phyloP scores from a whole-genome alignment of 2,888 invertebrate genomes.

The Cistogaster globosa region DNA sequence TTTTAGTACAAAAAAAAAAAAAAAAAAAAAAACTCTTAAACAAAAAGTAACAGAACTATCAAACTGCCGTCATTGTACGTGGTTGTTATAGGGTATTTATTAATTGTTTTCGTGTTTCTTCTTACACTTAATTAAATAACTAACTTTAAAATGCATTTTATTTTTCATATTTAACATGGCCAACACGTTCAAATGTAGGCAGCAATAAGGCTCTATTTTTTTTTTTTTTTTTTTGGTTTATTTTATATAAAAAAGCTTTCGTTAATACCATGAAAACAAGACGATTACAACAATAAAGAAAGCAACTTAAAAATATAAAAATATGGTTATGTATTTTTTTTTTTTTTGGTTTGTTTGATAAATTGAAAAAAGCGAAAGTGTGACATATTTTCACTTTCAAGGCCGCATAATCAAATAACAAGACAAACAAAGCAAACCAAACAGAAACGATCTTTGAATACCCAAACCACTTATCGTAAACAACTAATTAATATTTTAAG shows the following conservation, averaged over 20 bases:
- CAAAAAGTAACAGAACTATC: too few species aligned
- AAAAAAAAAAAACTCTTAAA: too few species aligned
- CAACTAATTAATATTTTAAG: conserved; percentile 39
- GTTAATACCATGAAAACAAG: conserved; percentile 16
- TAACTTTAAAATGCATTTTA: too few species aligned
- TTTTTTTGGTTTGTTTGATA: conserved; percentile 32
- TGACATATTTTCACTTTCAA: conserved; percentile 82
- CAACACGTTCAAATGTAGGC: conserved; percentile 47
- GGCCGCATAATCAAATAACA: conserved; percentile 73
- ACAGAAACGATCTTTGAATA: conserved; percentile 61
- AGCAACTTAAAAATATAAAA: conserved; percentile 22
- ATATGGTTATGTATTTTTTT: conserved; percentile 14
- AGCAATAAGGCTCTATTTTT: conserved; percentile 26
- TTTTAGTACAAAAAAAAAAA: too few species aligned
- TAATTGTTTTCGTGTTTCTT: too few species aligned
- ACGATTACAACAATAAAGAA: conserved; percentile 33
- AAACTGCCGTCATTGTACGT: too few species aligned
- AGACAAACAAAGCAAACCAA: conserved; percentile 30
- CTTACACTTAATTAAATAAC: too few species aligned
- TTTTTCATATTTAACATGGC: conserved; percentile 18
- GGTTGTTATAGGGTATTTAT: too few species aligned
- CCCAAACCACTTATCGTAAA: conserved; percentile 8
- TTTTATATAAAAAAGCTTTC: conserved; percentile 28
- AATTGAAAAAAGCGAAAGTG: conserved; percentile 76
- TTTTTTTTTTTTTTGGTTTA: conserved; percentile 12